These are phyloP conservation scores for Pseudobourletiella spinata DNA, from an alignment of 1,140 invertebrate species.

Conservation along the genomic window DNA sequence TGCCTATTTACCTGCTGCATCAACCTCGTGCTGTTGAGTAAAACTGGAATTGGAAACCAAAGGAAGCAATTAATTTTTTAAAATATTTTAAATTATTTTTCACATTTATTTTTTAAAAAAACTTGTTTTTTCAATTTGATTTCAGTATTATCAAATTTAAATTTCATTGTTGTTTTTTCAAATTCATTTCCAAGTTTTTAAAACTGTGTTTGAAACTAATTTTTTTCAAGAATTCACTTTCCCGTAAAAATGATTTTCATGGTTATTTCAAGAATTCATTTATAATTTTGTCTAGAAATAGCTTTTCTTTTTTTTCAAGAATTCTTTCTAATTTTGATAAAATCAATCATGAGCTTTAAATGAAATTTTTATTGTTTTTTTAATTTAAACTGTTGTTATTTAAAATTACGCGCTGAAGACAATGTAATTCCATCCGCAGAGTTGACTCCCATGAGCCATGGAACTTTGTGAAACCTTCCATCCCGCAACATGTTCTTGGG, in stretches of 20 bases:
- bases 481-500: constrained; percentile 29
- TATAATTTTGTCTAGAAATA: no score
- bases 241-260: no score
- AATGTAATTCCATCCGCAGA: constrained; percentile 4
- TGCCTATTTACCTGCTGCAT: neutral
- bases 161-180: neutral
- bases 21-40: neutral
- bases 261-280: no score
- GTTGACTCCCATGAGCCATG: constrained; percentile 34
- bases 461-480: constrained; percentile 25
- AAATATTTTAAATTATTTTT: neutral
- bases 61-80: neutral
- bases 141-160: no score
- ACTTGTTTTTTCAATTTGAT: neutral
- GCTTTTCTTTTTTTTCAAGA: no score
- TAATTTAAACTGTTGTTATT: neutral
- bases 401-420: neutral
- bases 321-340: no score
- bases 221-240: no score
- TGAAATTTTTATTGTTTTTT: no score
- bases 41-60: neutral
- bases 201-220: no score
- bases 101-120: neutral
- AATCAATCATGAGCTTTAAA: no score
- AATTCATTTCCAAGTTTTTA: neutral